Evolutionary conservation across 2,888 invertebrate species (phyloP).

Genomic region (Phymatocera aterrima): DNA sequence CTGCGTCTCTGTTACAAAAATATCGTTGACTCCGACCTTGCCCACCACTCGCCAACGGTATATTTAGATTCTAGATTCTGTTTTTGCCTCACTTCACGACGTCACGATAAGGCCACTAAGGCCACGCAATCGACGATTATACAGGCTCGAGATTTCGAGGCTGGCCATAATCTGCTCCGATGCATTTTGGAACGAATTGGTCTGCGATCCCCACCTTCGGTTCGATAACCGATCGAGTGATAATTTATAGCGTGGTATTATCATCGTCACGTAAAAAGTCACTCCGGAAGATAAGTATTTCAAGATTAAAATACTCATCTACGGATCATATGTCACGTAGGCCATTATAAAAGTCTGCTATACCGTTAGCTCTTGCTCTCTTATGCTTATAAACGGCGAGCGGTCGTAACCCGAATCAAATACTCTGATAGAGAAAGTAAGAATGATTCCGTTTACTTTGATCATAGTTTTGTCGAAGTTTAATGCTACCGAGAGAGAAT

Average conservation of each 20-base stretch:
- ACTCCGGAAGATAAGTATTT: too few relatives aligned
- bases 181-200: background rate
- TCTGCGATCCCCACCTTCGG: background rate
- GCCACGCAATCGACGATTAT: background rate
- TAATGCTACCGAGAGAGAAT: background rate
- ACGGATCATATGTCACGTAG: too few relatives aligned
- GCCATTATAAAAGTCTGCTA: too few relatives aligned
- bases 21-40: slow-evolving; percentile 66
- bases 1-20: slow-evolving; percentile 65
- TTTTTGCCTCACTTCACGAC: slow-evolving; percentile 4
- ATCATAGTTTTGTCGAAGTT: too few relatives aligned
- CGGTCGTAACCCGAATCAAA: background rate
- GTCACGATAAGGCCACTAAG: background rate
- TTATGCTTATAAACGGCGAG: background rate
- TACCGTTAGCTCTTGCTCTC: background rate
- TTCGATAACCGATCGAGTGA: background rate
- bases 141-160: background rate
- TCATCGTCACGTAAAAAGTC: too few relatives aligned
- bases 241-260: too few relatives aligned
- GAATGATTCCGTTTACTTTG: background rate
- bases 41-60: slow-evolving; percentile 53
- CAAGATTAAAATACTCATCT: too few relatives aligned
- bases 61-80: background rate
- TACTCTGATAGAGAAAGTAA: background rate
- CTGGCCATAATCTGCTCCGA: background rate